Evolutionary conservation across 2,113 vertebrate genomes (phyloP).

Genomic region (Tauraco erythrolophus): DNA sequence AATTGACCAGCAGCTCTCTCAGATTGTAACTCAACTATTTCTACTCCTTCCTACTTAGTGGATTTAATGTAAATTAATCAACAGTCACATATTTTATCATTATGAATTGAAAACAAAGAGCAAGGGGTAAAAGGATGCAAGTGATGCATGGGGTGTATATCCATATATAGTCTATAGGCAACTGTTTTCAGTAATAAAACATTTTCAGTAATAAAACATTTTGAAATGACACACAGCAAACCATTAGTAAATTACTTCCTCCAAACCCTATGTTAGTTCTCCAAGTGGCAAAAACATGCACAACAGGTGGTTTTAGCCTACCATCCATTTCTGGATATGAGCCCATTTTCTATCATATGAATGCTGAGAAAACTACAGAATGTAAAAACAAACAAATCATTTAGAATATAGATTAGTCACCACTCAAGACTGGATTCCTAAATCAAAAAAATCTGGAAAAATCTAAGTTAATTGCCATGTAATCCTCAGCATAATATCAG

Average conservation of each 20-base stretch:
- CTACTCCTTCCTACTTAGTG: not conserved
- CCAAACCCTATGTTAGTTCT: conserved; percentile 58
- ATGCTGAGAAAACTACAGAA: conserved; percentile 86
- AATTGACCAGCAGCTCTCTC: not conserved
- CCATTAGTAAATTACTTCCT: conserved; percentile 73
- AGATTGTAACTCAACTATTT: not conserved
- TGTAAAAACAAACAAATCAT: conserved; percentile 43
- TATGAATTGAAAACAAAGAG: not conserved
- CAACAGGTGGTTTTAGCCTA: conserved; percentile 79
- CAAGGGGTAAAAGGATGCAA: not conserved
- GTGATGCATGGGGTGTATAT: not conserved
- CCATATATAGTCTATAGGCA: not conserved
- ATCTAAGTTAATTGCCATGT: not conserved
- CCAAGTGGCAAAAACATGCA: conserved; percentile 69
- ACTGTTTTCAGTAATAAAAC: not conserved
- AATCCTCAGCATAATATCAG: not conserved
- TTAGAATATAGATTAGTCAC: not conserved
- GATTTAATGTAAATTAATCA: not conserved
- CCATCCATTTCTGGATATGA: conserved; percentile 99
- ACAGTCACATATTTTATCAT: not conserved
- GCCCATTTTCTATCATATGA: conserved; percentile 93
- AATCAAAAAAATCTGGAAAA: not conserved
- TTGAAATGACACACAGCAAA: conserved; percentile 44
- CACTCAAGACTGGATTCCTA: not conserved
- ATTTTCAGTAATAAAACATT: not conserved